Evolutionary conservation across 2,797 vertebrate genomes (phyloP).

Genomic region (Jordanella pulchra): DNA sequence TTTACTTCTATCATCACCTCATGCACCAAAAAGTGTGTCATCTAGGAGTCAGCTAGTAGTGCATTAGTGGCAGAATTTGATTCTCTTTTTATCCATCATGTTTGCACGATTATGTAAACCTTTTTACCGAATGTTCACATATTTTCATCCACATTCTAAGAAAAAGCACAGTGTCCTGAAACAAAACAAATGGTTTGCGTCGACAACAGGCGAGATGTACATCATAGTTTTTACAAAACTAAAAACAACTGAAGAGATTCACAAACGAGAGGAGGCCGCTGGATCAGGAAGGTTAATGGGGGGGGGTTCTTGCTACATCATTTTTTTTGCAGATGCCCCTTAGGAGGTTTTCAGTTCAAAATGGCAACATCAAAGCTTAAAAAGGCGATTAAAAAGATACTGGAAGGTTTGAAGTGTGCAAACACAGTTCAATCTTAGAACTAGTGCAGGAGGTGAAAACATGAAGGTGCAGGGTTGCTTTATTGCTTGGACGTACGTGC

Average conservation of each 20-base stretch:
- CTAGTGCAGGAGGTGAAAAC: slow-evolving; percentile 27
- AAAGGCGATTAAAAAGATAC: slow-evolving; percentile 29
- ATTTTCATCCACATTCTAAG: slow-evolving; percentile 68
- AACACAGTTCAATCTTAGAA: slow-evolving; percentile 37
- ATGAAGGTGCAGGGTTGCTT: slow-evolving; percentile 41
- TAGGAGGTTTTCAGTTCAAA: slow-evolving; percentile 33
- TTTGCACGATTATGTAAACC: slow-evolving; percentile 55
- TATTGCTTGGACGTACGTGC: slow-evolving; percentile 70
- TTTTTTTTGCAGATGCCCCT: slow-evolving; percentile 27
- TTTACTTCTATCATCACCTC: slow-evolving; percentile 66
- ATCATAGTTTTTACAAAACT: slow-evolving; percentile 56
- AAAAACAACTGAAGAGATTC: slow-evolving; percentile 62
- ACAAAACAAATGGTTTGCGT: slow-evolving; percentile 60
- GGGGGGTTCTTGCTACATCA: slow-evolving; percentile 15
- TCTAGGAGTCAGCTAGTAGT: slow-evolving; percentile 73
- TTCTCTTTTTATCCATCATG: slow-evolving; percentile 51
- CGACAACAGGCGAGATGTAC: slow-evolving; percentile 62
- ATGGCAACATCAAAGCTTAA: slow-evolving; percentile 33
- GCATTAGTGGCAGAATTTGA: slow-evolving; percentile 68
- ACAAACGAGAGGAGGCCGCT: slow-evolving; percentile 44
- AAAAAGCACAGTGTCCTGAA: slow-evolving; percentile 73
- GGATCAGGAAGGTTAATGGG: slow-evolving; percentile 27
- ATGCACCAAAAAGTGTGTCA: slow-evolving; percentile 71
- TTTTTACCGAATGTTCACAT: slow-evolving; percentile 63
- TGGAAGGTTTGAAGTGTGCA: slow-evolving; percentile 40